phyloP scores from a whole-genome alignment of 2,113 vertebrate genomes.

The Glaucidium brasilianum region DNA sequence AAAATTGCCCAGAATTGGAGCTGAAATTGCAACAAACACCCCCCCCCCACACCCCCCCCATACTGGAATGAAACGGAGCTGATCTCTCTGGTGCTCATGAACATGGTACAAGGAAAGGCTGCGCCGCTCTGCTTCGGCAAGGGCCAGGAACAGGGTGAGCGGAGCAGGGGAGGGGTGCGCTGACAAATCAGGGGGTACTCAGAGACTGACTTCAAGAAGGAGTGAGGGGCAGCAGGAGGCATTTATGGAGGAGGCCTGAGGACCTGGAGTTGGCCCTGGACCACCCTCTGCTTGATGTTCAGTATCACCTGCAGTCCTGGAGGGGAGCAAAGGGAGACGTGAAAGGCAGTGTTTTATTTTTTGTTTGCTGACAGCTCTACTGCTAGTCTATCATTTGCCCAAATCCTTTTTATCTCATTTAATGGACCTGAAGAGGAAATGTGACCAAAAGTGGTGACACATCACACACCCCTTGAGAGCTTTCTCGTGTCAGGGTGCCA shows the following conservation, averaged over 20 bases:
- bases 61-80: not conserved
- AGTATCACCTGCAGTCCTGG: not conserved
- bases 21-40: not conserved
- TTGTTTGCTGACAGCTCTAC: not conserved
- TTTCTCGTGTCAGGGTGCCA: not conserved
- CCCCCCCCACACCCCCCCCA: fast-evolving
- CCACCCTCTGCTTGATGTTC: not conserved
- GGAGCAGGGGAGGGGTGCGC: not conserved
- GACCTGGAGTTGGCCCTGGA: not conserved
- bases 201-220: not conserved
- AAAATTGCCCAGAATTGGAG: not conserved
- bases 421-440: not conserved
- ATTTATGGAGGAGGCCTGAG: not conserved
- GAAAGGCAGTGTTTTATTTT: not conserved
- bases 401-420: not conserved
- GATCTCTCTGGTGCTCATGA: not conserved
- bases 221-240: not conserved
- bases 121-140: fast-evolving
- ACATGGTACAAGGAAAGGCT: not conserved
- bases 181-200: not conserved
- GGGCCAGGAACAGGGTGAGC: not conserved
- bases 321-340: not conserved
- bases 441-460: not conserved
- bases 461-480: not conserved
- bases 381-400: not conserved